Evolutionary conservation across 2,888 invertebrate genomes (phyloP).

Genomic region (Drosophila formosana): DNA sequence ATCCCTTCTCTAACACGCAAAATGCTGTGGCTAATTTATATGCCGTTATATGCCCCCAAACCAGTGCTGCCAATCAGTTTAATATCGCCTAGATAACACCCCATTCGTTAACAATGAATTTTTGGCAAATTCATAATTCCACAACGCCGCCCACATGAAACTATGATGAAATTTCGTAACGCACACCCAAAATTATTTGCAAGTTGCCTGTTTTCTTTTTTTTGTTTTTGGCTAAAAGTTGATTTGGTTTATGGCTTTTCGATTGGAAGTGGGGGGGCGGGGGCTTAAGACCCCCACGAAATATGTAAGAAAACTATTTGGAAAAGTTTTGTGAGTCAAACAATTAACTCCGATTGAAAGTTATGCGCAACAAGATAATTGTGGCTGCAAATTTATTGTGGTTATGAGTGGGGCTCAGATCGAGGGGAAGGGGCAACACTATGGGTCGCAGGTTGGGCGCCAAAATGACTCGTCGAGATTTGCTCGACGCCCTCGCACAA

Average conservation of each 20-base stretch:
- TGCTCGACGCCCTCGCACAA: constrained; percentile 5
- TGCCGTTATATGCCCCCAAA: constrained; percentile 25
- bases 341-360: constrained; percentile 77
- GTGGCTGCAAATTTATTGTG: constrained; percentile 55
- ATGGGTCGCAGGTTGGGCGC: constrained; percentile 10
- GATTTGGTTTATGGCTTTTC: constrained; percentile 42
- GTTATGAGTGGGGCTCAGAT: constrained; percentile 5
- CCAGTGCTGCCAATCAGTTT: constrained; percentile 24
- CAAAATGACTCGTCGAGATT: constrained; percentile 39
- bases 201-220: constrained; percentile 33
- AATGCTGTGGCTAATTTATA: constrained; percentile 29
- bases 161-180: constrained; percentile 6
- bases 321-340: constrained; percentile 67
- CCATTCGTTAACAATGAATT: constrained; percentile 28
- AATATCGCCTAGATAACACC: constrained; percentile 23
- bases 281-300: constrained; percentile 7
- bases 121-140: constrained; percentile 18
- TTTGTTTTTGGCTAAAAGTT: constrained; percentile 39
- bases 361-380: constrained; percentile 71
- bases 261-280: not conserved
- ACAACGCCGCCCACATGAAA: constrained; percentile 24
- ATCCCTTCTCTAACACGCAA: constrained; percentile 30
- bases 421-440: too few species aligned
- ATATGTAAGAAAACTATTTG: constrained; percentile 35
- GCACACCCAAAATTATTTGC: constrained; percentile 57